Evolutionary conservation across 2,888 invertebrate genomes (phyloP).

Genomic region (Mamestra brassicae): DNA sequence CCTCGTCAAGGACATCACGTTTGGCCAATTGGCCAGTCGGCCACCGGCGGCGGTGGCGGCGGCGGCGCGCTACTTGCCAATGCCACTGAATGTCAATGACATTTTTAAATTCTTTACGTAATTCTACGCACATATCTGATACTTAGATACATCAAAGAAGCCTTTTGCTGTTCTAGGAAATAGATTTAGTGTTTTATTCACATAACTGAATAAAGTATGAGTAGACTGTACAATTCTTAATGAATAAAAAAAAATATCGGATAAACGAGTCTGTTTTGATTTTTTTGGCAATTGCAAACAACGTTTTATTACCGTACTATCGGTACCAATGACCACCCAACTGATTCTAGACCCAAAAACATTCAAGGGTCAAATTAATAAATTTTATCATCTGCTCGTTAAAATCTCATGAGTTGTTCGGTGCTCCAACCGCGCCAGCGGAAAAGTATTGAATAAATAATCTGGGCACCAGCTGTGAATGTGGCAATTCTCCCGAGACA

Average conservation of each 20-base stretch:
- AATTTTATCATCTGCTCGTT: constrained; percentile 48
- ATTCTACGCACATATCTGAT: constrained; percentile 62
- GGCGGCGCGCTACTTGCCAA: constrained; percentile 64
- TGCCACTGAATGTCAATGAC: constrained; percentile 78
- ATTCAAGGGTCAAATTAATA: constrained; percentile 53
- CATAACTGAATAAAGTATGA: constrained; percentile 5
- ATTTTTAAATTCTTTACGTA: constrained; percentile 72
- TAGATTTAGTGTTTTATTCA: constrained; percentile 18
- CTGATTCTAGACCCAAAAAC: constrained; percentile 38
- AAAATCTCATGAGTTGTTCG: constrained; percentile 41
- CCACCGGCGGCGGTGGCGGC: constrained; percentile 66
- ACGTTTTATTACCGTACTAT: constrained; percentile 36
- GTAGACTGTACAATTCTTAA: background rate
- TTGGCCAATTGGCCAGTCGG: constrained; percentile 75
- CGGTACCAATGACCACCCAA: constrained; percentile 10
- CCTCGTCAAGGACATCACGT: constrained; percentile 77
- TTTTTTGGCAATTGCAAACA: background rate
- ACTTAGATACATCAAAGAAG: constrained; percentile 43
- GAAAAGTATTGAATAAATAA: constrained; percentile 47
- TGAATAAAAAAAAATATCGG: background rate
- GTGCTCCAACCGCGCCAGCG: constrained; percentile 15
- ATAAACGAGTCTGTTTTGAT: background rate
- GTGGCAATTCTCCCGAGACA: constrained; percentile 45
- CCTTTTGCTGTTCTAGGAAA: constrained; percentile 19
- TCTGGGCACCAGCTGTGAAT: constrained; percentile 58